Base-by-base conservation (phyloP, 1,140 invertebrate genomes). In the Brachionus paranguensis region DNA sequence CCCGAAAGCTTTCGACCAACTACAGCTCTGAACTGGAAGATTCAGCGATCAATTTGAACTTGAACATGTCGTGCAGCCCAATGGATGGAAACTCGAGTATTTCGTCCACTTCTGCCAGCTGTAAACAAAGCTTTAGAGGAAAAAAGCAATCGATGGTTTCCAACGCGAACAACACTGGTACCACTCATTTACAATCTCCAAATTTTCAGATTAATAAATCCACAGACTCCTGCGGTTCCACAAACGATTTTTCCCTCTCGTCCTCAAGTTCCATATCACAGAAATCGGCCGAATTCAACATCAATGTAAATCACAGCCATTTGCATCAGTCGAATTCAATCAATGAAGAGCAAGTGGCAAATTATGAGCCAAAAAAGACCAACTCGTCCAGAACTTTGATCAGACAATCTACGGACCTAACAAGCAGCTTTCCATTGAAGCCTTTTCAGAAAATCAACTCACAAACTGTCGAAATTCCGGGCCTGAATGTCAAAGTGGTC, bases 401-500 rank as follows among this genome's bases (percentile, higher is more conserved):
- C 20, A 68, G 81, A 83, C 81, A 83, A 72, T 83, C 81, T 1
- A 83, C 81, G 1, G 81, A 83, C 10, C 10, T 68, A 43, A 83
- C 81, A n/a, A 68, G 33, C 14, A 83, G 60, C 6, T 83, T 83
- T 72, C 81, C 81, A 11, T 60, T 81, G 37, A 81, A 81, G 37
- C 78, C 78, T 4, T 81, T 81, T 47, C 78, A 81, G 29, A 81
- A 64, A 47, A 83, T 83, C 14, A 68, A 68, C 33, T 47, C 41
- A 37, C 37, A 68, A 41, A 68, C 81, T 20, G 60, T 83, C 6
- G 81, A 83, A 83, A 83, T 83, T 11, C 81, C 81, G 14, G 81
- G 81, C n/a, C 45, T 83, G 45, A 83, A 83, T 70, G 81, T 70
- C 4, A 83, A 83, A 83, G 60, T 68, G 5, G 60, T 83, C 24